Evolutionary conservation across 2,113 vertebrate species (phyloP).

Genomic region (Corythornis vintsioides): DNA sequence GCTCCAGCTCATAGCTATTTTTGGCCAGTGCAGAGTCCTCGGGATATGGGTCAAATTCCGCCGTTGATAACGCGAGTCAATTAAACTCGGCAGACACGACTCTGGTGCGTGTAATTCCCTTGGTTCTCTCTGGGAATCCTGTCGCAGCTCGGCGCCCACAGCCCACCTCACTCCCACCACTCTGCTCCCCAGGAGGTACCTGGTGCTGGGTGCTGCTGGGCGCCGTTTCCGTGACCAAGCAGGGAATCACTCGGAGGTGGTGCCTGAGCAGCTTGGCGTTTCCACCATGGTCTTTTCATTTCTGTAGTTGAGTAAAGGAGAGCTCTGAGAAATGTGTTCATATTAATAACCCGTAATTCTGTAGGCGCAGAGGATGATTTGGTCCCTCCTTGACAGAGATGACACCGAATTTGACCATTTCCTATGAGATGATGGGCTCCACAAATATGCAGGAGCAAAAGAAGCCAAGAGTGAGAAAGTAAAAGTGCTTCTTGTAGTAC

Average conservation of each 20-base stretch:
- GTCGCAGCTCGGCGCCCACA: fast-evolving
- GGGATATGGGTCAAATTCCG: neutral
- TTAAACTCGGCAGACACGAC: neutral
- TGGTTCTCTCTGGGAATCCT: neutral
- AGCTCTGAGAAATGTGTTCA: neutral
- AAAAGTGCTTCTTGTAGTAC: neutral
- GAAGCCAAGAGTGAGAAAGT: neutral
- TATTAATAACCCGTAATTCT: neutral
- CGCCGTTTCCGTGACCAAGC: fast-evolving
- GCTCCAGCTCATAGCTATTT: neutral
- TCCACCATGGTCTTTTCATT: fast-evolving
- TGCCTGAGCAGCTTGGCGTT: fast-evolving
- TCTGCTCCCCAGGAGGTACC: neutral
- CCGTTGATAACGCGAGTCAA: neutral
- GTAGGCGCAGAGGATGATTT: fast-evolving
- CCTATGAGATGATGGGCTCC: neutral
- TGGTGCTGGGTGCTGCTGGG: fast-evolving
- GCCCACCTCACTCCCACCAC: neutral
- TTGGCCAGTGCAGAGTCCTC: neutral
- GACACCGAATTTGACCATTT: neutral
- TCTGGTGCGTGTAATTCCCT: neutral
- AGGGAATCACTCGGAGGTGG: fast-evolving
- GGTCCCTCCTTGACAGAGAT: neutral
- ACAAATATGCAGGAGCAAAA: fast-evolving
- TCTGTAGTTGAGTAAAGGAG: neutral